Base-by-base conservation (phyloP, 2,888 invertebrate genomes). In the Sphaeridia pumilis region DNA sequence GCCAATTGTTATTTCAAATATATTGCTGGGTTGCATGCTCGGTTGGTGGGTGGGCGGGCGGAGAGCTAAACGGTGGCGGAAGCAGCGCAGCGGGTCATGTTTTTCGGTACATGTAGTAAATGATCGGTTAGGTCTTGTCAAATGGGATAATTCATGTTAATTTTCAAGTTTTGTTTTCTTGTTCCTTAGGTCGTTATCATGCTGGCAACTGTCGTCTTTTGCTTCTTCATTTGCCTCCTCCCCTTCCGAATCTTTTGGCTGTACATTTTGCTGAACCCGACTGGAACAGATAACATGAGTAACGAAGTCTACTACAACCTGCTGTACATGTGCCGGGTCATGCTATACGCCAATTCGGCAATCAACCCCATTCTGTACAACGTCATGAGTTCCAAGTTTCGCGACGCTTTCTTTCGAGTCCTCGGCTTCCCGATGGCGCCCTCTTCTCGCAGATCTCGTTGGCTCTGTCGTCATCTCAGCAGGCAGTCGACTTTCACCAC, bases 351-450 rank as follows among this genome's bases (percentile, higher is more conserved):
- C 49, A 90, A 92, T 71, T 89, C 89, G 45, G 89, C 89, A 12
- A 81, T 89, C 51, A 92, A 92, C 74, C 90, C 90, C 12, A 85
- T 90, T 66, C 73, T 92, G 48, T 92, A 92, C 72, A 90, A 89
- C 70, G 77, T 90, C 51, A 87, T 90, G 83, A 88, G 88, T 54
- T 85, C 88, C 1, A 90, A 89, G 69, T 92, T 92, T 72, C 78
- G 90, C 7, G 81, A 82, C 47, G 87, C 86, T 3, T 87, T 87
- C 65, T 75, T 83, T 49, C 79, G 78, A 66, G 71, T 85, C 3
- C 67, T 72, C 24, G 67, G 65, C 48, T 28, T 65, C 59, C 49
- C 61, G 22, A 61, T 49, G 58, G 54, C 52, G n/a, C 58, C 65
- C 35, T 66, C 67, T 55, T 58, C 68, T 66, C 38, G 67, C 67